These are phyloP conservation scores for Siniperca undulata DNA, from an alignment of 2,797 vertebrate genomes.

Conservation along the genomic window DNA sequence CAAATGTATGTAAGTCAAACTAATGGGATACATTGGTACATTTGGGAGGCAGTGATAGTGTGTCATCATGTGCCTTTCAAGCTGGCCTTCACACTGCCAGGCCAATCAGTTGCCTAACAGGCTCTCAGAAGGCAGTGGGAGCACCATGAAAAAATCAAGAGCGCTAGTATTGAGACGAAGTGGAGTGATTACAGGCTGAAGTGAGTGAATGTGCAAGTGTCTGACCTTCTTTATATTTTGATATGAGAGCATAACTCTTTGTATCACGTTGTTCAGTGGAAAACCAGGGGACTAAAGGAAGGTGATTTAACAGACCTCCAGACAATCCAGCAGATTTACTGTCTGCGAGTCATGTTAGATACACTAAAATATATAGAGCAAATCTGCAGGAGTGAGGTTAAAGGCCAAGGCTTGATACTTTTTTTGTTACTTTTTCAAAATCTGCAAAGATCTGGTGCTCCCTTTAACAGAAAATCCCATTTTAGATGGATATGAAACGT, in stretches of 20 bases:
- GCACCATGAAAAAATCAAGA: slow-evolving; percentile 21
- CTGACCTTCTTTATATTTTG: slow-evolving; percentile 17
- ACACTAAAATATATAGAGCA: not conserved
- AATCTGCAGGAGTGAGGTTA: not conserved
- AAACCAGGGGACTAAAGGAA: not conserved
- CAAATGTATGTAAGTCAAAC: not conserved
- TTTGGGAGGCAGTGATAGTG: not conserved
- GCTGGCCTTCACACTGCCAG: not conserved
- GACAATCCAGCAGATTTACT: not conserved
- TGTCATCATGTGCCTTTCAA: slow-evolving; percentile 9
- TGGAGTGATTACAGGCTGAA: slow-evolving; percentile 8
- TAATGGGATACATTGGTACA: slow-evolving; percentile 1
- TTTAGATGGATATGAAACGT: not conserved
- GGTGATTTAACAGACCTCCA: not conserved
- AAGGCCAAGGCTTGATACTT: not conserved
- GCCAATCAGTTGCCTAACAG: slow-evolving; percentile 15
- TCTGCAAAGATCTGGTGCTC: not conserved
- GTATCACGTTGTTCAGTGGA: not conserved
- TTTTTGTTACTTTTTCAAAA: not conserved
- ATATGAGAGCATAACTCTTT: not conserved
- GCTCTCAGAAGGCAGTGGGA: not conserved
- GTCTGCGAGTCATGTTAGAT: not conserved
- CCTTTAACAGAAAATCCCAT: not conserved
- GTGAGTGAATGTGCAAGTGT: not conserved
- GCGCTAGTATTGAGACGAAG: not conserved